phyloP scores from a whole-genome alignment of 2,113 vertebrate species.

The Rhabdomys dilectus region DNA sequence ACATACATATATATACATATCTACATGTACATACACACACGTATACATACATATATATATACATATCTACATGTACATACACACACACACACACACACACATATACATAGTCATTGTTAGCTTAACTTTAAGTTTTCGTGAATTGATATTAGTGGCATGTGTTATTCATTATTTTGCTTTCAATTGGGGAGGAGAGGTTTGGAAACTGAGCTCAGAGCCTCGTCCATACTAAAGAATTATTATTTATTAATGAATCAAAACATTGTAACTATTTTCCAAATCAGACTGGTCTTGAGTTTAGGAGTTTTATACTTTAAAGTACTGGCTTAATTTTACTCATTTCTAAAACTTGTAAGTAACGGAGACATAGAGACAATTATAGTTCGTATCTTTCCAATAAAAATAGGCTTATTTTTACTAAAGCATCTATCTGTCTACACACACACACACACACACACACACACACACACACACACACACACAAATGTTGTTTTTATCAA shows the following conservation, averaged over 20 bases:
- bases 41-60: no score
- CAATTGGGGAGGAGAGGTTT: not conserved
- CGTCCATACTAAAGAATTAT: not conserved
- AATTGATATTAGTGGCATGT: constrained; percentile 28
- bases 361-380: not conserved
- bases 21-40: no score
- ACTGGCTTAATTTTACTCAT: constrained; percentile 40
- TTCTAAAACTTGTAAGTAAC: constrained; percentile 43
- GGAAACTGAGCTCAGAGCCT: not conserved
- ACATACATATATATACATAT: no score
- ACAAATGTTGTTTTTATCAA: not conserved
- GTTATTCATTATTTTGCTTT: not conserved
- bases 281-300: constrained; percentile 25
- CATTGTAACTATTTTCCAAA: constrained; percentile 31
- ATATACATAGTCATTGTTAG: not conserved
- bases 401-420: constrained; percentile 20
- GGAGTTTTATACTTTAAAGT: not conserved
- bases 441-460: no score
- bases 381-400: no score
- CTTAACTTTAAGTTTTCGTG: not conserved
- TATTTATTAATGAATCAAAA: constrained; percentile 19
- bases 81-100: no score
- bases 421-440: not conserved
- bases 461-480: no score
- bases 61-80: no score